phyloP scores from a whole-genome alignment of 92 coral and sea anemone genomes.

The Heliopora coerulea region DNA sequence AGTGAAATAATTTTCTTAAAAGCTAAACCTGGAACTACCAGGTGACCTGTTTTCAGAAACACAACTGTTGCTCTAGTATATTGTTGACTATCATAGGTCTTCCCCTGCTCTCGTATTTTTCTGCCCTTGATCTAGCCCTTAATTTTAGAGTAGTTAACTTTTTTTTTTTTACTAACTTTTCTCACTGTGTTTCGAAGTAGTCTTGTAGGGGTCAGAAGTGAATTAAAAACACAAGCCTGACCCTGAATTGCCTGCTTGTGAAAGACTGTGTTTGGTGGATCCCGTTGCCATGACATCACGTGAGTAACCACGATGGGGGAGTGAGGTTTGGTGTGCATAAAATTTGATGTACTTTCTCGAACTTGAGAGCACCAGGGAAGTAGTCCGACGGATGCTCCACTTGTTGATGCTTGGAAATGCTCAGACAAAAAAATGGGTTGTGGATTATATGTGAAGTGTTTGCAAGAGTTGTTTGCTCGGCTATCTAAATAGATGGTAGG shows the following conservation, averaged over 20 bases:
- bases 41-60: too few relatives aligned
- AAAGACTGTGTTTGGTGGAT: conserved; percentile 40
- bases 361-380: conserved; percentile 17
- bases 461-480: conserved; percentile 33
- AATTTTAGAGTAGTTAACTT: background rate
- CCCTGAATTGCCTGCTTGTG: conserved; percentile 48
- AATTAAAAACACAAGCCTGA: conserved; percentile 30
- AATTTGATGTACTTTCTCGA: background rate
- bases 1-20: too few relatives aligned
- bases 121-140: background rate
- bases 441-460: conserved; percentile 36
- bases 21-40: too few relatives aligned
- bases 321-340: background rate
- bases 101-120: too few relatives aligned
- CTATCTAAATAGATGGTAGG: too few relatives aligned
- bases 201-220: conserved; percentile 41
- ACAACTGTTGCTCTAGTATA: too few relatives aligned
- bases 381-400: background rate
- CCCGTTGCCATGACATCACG: conserved; percentile 46
- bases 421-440: conserved; percentile 19
- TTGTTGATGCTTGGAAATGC: conserved; percentile 6
- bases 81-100: too few relatives aligned
- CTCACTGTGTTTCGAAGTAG: conserved; percentile 49
- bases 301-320: conserved; percentile 45
- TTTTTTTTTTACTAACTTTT: conserved; percentile 13